A percentile compares a stretch with the other conserved stretches of the same genome.
Conservation (phyloP, 2,888 invertebrate genomes). For the Hyppa rectilinea region DNA sequence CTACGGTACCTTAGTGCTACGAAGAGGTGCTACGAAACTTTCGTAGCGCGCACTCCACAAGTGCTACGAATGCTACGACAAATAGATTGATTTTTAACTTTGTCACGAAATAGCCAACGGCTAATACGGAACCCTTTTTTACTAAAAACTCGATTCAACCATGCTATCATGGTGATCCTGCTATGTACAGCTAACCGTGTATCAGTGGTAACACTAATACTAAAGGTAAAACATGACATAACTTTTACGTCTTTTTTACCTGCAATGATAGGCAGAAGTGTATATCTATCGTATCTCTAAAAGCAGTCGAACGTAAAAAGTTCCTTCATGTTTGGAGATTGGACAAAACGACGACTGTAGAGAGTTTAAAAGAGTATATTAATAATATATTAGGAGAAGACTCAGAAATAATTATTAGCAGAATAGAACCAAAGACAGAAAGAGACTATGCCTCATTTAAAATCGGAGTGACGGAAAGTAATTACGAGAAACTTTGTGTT, state of each 20-base stretch:
- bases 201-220: not conserved
- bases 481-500: constrained; percentile 18
- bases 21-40: too few relatives aligned
- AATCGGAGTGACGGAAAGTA: constrained; percentile 3
- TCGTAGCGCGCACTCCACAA: not conserved
- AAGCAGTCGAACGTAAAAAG: too few relatives aligned
- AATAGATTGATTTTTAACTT: not conserved
- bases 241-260: too few relatives aligned
- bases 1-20: not conserved
- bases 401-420: constrained; percentile 9
- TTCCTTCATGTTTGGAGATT: too few relatives aligned
- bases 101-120: not conserved
- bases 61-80: not conserved
- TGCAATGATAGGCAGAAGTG: too few relatives aligned
- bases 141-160: not conserved
- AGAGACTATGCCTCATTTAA: constrained; percentile 25
- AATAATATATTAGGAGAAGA: too few relatives aligned
- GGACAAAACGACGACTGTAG: too few relatives aligned
- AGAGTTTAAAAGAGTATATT: too few relatives aligned
- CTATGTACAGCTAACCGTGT: not conserved
- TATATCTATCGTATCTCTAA: too few relatives aligned
- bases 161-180: not conserved
- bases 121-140: not conserved
- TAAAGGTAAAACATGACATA: too few relatives aligned
- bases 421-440: constrained; percentile 27